Evolutionary conservation across 1,140 invertebrate genomes (phyloP).

Genomic region (Pissodes strobi): DNA sequence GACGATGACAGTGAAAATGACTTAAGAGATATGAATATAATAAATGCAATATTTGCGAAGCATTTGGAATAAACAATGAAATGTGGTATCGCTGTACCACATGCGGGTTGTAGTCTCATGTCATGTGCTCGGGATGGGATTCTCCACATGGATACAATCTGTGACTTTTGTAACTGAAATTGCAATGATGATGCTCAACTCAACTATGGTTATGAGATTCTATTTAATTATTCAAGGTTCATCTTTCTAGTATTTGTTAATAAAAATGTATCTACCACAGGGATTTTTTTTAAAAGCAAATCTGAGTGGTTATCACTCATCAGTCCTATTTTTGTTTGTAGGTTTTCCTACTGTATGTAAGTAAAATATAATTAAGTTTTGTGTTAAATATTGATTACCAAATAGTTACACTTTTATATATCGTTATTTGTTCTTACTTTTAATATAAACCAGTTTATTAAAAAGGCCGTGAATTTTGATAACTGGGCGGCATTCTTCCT

Average conservation of each 20-base stretch:
- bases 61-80: constrained; percentile 45
- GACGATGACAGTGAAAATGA: constrained; percentile 44
- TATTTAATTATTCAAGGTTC: too few species aligned
- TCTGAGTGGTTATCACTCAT: constrained; percentile 38
- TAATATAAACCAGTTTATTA: constrained; percentile 48
- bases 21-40: constrained; percentile 40
- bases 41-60: constrained; percentile 39
- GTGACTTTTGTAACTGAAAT: constrained; percentile 38
- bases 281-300: constrained; percentile 38
- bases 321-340: constrained; percentile 21
- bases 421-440: constrained; percentile 4
- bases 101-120: constrained; percentile 47
- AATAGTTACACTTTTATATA: constrained; percentile 17
- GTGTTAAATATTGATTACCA: constrained; percentile 10
- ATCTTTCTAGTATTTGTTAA: too few species aligned
- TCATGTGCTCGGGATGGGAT: constrained; percentile 45
- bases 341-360: constrained; percentile 20
- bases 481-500: too few species aligned
- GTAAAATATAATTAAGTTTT: constrained; percentile 23
- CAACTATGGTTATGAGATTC: too few species aligned
- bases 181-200: constrained; percentile 26
- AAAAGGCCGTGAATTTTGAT: constrained; percentile 60
- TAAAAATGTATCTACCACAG: too few species aligned
- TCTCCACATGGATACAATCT: constrained; percentile 42
- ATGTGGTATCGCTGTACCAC: constrained; percentile 46